These are phyloP conservation scores for Lycocorax pyrrhopterus DNA, from an alignment of 2,113 vertebrate species.

Conservation along the genomic window DNA sequence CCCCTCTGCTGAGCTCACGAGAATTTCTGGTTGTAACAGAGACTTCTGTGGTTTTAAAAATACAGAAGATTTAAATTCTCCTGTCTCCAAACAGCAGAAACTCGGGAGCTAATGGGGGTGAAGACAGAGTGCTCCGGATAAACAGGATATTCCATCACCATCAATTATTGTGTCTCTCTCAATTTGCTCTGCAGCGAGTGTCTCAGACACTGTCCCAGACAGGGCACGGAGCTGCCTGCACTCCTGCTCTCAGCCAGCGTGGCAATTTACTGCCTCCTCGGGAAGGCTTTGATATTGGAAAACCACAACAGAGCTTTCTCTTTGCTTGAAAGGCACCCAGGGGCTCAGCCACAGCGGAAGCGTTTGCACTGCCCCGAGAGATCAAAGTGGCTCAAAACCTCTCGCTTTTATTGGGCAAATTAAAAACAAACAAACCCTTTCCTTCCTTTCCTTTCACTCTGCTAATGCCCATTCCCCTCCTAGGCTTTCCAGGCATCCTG, in stretches of 20 bases:
- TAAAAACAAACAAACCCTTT: neutral
- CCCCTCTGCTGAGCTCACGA: neutral
- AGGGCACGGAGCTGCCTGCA: neutral
- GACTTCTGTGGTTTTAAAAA: neutral
- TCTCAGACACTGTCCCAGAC: conserved; percentile 20
- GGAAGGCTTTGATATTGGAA: neutral
- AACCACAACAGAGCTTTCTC: conserved; percentile 9
- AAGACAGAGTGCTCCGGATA: neutral
- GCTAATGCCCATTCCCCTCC: neutral
- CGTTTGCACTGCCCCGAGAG: neutral
- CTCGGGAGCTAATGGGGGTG: neutral
- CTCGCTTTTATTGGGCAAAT: neutral
- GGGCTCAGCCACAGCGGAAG: neutral
- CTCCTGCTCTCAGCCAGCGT: neutral
- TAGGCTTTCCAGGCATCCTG: neutral
- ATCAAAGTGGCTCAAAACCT: conserved; percentile 2
- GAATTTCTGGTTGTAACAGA: neutral
- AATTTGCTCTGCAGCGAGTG: neutral
- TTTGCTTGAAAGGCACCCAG: conserved; percentile 4
- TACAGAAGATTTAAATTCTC: neutral
- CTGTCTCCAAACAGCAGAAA: neutral
- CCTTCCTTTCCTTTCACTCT: neutral
- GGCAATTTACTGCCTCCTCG: conserved; percentile 28
- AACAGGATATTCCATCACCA: neutral
- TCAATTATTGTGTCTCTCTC: neutral